Percentiles rank a stretch among this genome's conserved stretches.
phyloP scores from a whole-genome alignment of 2,888 invertebrate genomes.

The Ormyrus pomaceus region DNA sequence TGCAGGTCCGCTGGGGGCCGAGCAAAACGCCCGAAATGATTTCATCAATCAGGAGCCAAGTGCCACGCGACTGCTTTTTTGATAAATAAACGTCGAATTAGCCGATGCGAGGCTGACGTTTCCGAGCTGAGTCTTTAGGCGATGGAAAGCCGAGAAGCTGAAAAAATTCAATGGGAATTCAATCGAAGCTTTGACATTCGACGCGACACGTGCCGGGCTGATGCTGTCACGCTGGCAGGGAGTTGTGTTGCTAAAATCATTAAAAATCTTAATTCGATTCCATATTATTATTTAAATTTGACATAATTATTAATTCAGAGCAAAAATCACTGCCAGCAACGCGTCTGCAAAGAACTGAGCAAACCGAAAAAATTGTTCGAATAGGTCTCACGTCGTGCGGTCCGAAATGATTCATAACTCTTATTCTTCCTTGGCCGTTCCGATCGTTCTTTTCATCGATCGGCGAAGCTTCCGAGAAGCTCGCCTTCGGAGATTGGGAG shows the following conservation, averaged over 20 bases:
- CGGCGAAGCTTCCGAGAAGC: constrained; percentile 38
- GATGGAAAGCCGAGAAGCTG: constrained; percentile 8
- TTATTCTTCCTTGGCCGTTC: not conserved
- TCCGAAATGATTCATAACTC: too few relatives aligned
- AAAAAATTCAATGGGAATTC: not conserved
- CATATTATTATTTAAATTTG: too few relatives aligned
- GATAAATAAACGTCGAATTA: constrained; percentile 53
- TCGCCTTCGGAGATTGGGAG: constrained; percentile 28
- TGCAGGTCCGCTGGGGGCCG: not conserved
- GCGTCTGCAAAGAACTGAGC: too few relatives aligned
- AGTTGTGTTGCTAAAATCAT: too few relatives aligned
- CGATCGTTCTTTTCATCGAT: constrained; percentile 12
- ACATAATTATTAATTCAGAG: too few relatives aligned
- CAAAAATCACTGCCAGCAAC: too few relatives aligned
- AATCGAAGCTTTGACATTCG: too few relatives aligned
- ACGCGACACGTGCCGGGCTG: too few relatives aligned
- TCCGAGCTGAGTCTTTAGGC: constrained; percentile 7
- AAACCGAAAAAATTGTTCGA: too few relatives aligned
- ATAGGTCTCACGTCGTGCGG: too few relatives aligned
- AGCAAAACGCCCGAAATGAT: constrained; percentile 44
- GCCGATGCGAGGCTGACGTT: constrained; percentile 13
- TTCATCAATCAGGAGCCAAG: constrained; percentile 54
- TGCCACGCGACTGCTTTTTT: constrained; percentile 38
- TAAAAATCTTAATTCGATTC: too few relatives aligned
- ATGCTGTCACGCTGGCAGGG: too few relatives aligned